Base-by-base conservation (phyloP, 2,113 vertebrate species). In the Hippocampus comes region DNA sequence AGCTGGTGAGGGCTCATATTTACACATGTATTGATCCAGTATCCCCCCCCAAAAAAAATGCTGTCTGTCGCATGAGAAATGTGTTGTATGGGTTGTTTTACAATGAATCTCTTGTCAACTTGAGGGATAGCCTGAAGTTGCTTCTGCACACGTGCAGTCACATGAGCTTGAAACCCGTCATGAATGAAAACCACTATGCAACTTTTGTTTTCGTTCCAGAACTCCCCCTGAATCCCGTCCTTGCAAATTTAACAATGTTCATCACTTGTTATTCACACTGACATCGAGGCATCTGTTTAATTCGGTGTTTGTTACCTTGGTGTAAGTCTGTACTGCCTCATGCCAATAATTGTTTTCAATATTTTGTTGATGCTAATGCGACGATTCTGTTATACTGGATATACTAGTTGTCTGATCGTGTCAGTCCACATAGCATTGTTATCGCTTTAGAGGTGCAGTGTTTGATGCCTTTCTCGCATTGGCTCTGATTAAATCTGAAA, bases 1-100 rank as follows among this genome's bases (percentile, higher is more conserved):
- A 90, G 78, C 92, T 98, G 95, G 96, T 98, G 81, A 93, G 93
- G n/a, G 38, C 5, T 53, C 4, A 0, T 48, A 41, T 42, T 49
- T 4, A 20, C 48, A 41, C 7, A 9, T 17, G 14, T 23, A 66
- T 66, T 41, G 48, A 42, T 25, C 10, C 5, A 23, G 12, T n/a
- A n/a, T 4, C 18, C 41, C 38, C 25, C 43, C 43, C 42, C 42
- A 1, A 43, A 43, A 43, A 43, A 43, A 1, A 43, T 30, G 2
- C 30, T 30, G 30, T 34, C 30, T 6, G 6, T 38, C 34, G 5
- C 4, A 49, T 1, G 15, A 56, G 9, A 23, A 66, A 23, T 4
- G 18, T 38, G 34, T 41, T 41, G 61, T 5, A 9, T 48, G 10
- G 18, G 17, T 21, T 48, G 14, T 53, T 27, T 51, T 42, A 30